Conservation (phyloP, 1,140 invertebrate species). For the Ceratosolen fusciceps region DNA sequence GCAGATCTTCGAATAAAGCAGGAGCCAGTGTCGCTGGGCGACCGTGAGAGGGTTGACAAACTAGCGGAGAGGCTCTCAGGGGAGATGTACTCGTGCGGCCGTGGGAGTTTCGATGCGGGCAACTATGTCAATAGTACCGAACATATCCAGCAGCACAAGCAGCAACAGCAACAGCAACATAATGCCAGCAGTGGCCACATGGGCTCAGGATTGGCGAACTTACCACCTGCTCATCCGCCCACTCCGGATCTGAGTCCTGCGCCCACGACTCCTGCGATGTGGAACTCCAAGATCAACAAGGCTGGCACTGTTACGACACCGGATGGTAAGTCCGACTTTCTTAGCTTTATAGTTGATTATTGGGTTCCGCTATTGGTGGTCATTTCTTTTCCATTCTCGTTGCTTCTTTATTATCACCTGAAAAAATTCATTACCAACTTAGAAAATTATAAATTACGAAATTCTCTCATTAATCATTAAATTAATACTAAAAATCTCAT, state of each 20-base stretch:
- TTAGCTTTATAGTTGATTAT: neutral
- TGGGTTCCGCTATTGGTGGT: neutral
- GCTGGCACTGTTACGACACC: constrained; percentile 74
- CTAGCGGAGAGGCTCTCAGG: constrained; percentile 68
- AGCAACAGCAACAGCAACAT: constrained; percentile 32
- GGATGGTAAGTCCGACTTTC: constrained; percentile 72
- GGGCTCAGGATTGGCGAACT: constrained; percentile 57
- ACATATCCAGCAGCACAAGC: constrained; percentile 52
- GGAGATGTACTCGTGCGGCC: constrained; percentile 63
- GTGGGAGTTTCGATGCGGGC: constrained; percentile 61
- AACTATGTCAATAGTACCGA: constrained; percentile 60
- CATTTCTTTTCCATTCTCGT: neutral
- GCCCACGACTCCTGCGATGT: constrained; percentile 66
- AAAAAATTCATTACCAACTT: too few species aligned
- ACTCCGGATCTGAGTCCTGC: constrained; percentile 71
- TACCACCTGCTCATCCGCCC: constrained; percentile 62
- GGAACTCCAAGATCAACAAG: constrained; percentile 75
- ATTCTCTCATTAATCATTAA: too few species aligned
- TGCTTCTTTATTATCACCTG: neutral
- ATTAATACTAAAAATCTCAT: too few species aligned
- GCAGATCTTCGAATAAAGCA: constrained; percentile 77
- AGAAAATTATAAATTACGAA: too few species aligned
- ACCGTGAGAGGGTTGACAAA: constrained; percentile 70
- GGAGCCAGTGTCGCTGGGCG: constrained; percentile 70
- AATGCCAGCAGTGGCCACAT: constrained; percentile 54